Evolutionary conservation across 1,140 invertebrate genomes (phyloP), one percentile per base, ranked within the genome.

Genomic region (Pectinophora gossypiella): DNA sequence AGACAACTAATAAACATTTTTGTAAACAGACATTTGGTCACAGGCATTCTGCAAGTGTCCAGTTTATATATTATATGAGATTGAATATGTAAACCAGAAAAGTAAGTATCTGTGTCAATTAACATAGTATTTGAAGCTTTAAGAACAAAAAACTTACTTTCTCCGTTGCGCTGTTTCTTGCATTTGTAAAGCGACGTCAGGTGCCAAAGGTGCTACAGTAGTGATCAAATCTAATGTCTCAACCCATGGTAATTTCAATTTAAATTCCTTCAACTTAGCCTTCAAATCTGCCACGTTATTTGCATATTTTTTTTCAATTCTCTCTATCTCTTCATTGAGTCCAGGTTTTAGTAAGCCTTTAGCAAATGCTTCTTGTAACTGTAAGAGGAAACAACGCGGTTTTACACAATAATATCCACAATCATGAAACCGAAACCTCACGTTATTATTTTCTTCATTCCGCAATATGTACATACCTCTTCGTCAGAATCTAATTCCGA

Each of bases 281-380:
- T 93, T 91, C 46, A 98, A 73, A 53, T 90, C 92, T 27, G 84
- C 92, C 61, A 94, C 90, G 78, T 93, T 92, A 78, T 95, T 95
- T 10, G 89, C 90, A 49, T 87, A 86, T 43, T 78, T 74, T 66
- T 90, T 91, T 20, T 90, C 90, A 38, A 90, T 76, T 59, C 85
- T 80, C 59, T 91, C 90, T 21, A 91, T 87, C 35, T 91, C 90
- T 54, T 92, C 88, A 85, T 96, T 96, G 0, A 97, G 76, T 7
- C 96, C 96, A 0, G 95, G 94, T 78, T 97, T 95, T 0, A 98
- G 60, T 48, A 93, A 85, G 7, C 95, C 95, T 57, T 91, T 90
- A 1, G 92, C 92, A 84, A 97, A 96, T 0, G 95, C 95, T 84
- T 94, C 91, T 91, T 95, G 95, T 43, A 97, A 77, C 94, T 97